Percentiles rank a stretch among this genome's conserved stretches.
These are phyloP conservation scores for Pammene aurita DNA, from an alignment of 2,888 invertebrate genomes.

Conservation along the genomic window DNA sequence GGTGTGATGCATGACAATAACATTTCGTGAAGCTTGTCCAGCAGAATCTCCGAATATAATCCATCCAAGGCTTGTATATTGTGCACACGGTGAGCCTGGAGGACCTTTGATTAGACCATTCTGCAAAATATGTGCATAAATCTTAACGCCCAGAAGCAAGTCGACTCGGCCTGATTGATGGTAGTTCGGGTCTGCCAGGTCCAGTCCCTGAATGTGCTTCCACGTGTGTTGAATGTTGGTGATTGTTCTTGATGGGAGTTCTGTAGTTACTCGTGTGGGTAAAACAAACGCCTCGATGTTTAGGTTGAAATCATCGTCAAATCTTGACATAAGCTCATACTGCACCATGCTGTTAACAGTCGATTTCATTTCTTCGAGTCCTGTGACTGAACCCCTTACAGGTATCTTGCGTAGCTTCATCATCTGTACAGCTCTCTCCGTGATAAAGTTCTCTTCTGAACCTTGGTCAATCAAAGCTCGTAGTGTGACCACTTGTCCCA, in stretches of 20 bases:
- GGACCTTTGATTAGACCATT: conserved; percentile 44
- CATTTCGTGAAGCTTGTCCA: not conserved
- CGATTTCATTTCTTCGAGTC: conserved; percentile 21
- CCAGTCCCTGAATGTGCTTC: conserved; percentile 42
- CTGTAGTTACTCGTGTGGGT: conserved; percentile 30
- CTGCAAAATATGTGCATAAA: conserved; percentile 43
- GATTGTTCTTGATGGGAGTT: conserved; percentile 23
- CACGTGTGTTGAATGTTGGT: conserved; percentile 22
- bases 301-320: conserved; percentile 17
- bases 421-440: conserved; percentile 33
- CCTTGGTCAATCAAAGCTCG: conserved; percentile 48
- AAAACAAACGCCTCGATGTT: conserved; percentile 44
- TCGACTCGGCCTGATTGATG: conserved; percentile 45
- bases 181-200: conserved; percentile 45
- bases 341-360: conserved; percentile 43
- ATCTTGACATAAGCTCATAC: conserved; percentile 41
- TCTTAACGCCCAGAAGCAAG: conserved; percentile 46
- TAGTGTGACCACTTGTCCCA: conserved; percentile 42
- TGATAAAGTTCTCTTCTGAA: conserved; percentile 40
- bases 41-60: conserved; percentile 18
- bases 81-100: conserved; percentile 45
- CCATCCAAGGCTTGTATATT: conserved; percentile 45
- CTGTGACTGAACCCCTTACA: conserved; percentile 16
- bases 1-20: conserved; percentile 17
- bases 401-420: conserved; percentile 13